These are phyloP conservation scores for Xiphophorus hellerii DNA, from an alignment of 2,113 vertebrate genomes.

Conservation along the genomic window DNA sequence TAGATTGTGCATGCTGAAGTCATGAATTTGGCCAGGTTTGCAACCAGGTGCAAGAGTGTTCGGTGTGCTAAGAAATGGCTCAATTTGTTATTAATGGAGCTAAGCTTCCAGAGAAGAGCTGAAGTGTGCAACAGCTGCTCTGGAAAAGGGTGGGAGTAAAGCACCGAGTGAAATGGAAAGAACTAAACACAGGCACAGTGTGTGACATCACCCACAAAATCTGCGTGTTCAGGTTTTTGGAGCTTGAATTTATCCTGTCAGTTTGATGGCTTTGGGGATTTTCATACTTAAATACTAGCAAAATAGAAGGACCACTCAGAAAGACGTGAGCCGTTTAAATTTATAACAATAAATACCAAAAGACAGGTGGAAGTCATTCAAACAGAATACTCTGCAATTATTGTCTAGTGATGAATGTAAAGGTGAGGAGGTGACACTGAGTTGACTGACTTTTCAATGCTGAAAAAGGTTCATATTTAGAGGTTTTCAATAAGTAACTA, in stretches of 20 bases:
- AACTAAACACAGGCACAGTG: conserved; percentile 3
- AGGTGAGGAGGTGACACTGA: neutral
- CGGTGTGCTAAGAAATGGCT: conserved; percentile 40
- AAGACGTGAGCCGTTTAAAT: too few species aligned
- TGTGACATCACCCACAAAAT: conserved; percentile 5
- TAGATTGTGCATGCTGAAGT: conserved; percentile 39
- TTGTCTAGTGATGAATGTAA: neutral
- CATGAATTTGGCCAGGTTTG: conserved; percentile 57
- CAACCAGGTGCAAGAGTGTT: conserved; percentile 64
- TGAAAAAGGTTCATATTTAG: neutral
- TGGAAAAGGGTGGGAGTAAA: conserved; percentile 46
- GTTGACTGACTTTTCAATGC: neutral
- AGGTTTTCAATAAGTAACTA: neutral
- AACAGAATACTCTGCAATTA: neutral
- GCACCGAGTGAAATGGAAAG: conserved; percentile 26
- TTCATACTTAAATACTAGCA: neutral
- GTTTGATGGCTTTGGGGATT: neutral
- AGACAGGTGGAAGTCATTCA: neutral
- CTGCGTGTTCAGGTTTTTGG: conserved; percentile 15
- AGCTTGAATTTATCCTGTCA: neutral
- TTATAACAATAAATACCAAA: too few species aligned
- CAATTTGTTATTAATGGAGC: conserved; percentile 68
- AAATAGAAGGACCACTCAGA: neutral
- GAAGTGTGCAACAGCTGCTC: conserved; percentile 54
- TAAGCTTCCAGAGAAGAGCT: conserved; percentile 36